Conservation (phyloP, 2,113 vertebrate species). For the Falcunculus frontatus region DNA sequence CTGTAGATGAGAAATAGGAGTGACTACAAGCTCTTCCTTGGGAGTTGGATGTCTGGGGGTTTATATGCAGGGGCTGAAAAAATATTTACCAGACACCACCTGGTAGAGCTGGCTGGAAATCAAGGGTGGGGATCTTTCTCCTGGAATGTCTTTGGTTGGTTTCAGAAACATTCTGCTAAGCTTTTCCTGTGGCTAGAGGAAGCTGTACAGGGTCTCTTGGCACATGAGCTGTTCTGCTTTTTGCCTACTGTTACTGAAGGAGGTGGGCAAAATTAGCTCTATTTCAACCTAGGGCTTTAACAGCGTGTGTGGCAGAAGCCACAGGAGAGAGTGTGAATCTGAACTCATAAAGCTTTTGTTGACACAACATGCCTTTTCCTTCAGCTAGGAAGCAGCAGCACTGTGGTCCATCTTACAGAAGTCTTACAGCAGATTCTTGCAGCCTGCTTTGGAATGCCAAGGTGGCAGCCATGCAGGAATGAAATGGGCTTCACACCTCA, state of each 20-base stretch:
- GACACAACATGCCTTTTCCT: not conserved
- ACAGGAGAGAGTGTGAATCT: not conserved
- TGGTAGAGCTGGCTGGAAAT: not conserved
- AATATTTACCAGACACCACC: not conserved
- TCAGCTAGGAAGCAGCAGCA: not conserved
- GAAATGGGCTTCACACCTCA: not conserved
- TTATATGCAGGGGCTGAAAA: not conserved
- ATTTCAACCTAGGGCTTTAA: not conserved
- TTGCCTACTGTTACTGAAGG: not conserved
- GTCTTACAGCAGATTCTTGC: not conserved
- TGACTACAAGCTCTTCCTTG: not conserved
- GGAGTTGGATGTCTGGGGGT: not conserved
- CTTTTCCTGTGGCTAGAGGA: not conserved
- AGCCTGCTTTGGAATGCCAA: not conserved
- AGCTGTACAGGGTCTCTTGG: not conserved
- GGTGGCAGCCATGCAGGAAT: not conserved
- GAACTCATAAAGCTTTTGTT: not conserved
- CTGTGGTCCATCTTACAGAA: not conserved
- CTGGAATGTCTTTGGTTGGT: not conserved
- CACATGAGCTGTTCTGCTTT: not conserved
- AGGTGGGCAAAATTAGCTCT: slow-evolving; percentile 11
- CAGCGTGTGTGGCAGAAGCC: not conserved
- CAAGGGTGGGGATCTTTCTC: not conserved
- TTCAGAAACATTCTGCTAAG: not conserved
- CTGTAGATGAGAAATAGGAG: not conserved